Base-by-base conservation (phyloP, 92 coral and sea anemone species). In the Siderastrea siderea region DNA sequence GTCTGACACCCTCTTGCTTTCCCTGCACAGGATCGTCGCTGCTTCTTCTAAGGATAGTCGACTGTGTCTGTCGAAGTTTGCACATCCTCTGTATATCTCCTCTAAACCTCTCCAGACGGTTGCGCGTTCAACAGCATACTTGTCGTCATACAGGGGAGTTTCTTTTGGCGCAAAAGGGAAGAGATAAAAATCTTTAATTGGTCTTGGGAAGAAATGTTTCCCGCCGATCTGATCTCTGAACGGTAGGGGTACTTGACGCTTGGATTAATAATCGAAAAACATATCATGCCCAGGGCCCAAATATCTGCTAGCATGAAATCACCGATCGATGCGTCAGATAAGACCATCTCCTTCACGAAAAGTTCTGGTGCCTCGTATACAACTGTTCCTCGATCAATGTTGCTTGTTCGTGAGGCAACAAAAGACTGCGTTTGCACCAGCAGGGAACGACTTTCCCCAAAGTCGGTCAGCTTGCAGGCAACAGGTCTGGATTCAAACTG, bases 51-150 rank as follows among this genome's bases (percentile, higher is more conserved):
- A 76, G n/a, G 89, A 51, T 47, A 80, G 71, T 59, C 80, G 70
- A 55, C 71, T 57, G 13, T 80, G 80, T 49, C 85, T 68, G 63
- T 87, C 75, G 57, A 87, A 87, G 44, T 71, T 57, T 6, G 59
- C 59, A 58, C 91, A 87, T 47, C 71, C 19, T 63, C 80, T 68
- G 85, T 44, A 69, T 15, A 79, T 47, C 48, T 87, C 74, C 80
- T 87, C 85, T 69, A 70, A 60, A 58, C 57, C 74, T 50, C 84
- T 46, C 90, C 80, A 79, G 61, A 73, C 78, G 70, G 85, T 78
- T 50, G 86, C 86, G 43, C 75, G 86, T 57, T 78, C 55, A 55
- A 53, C 76, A 48, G 12, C 71, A 47, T 77, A 86, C 82, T 86
- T 86, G 7, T 11, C 77, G 49, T 75, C 62, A 1, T 55, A 13